Conservation (phyloP, 2,888 invertebrate genomes). For the Drosophila suboccidentalis region DNA sequence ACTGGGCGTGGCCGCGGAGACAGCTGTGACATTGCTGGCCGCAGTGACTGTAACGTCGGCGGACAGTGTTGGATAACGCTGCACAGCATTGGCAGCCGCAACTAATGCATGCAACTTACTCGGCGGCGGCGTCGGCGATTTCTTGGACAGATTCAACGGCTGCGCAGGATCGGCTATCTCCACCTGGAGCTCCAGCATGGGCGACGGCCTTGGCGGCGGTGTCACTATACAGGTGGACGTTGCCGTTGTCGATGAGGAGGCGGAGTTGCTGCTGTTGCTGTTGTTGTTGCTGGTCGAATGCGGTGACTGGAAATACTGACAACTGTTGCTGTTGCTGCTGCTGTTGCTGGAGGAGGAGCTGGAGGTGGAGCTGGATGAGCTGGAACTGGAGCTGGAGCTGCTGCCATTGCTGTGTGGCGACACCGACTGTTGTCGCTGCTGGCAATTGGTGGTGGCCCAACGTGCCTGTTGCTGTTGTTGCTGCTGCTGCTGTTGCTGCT, state of each 20-base stretch:
- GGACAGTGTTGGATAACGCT: constrained; percentile 84
- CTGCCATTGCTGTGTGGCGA: constrained; percentile 83
- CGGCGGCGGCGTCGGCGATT: constrained; percentile 92
- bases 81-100: constrained; percentile 82
- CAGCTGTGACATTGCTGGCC: constrained; percentile 62
- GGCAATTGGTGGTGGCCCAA: constrained; percentile 87
- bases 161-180: constrained; percentile 93
- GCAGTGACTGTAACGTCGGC: constrained; percentile 85
- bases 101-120: constrained; percentile 83
- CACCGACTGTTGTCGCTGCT: constrained; percentile 86
- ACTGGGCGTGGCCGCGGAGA: constrained; percentile 54
- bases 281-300: constrained; percentile 74
- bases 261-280: constrained; percentile 32
- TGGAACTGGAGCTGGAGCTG: constrained; percentile 44
- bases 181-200: constrained; percentile 91
- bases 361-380: constrained; percentile 79
- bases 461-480: constrained; percentile 54
- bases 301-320: constrained; percentile 86
- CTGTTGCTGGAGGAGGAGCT: constrained; percentile 73
- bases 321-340: constrained; percentile 63
- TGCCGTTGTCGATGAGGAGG: constrained; percentile 70
- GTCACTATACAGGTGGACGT: constrained; percentile 86
- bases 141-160: constrained; percentile 95
- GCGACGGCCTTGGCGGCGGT: constrained; percentile 85
- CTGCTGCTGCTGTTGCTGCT: constrained; percentile 84